These are phyloP conservation scores for Zapus hudsonius DNA, from an alignment of 2,113 vertebrate species.

Conservation along the genomic window DNA sequence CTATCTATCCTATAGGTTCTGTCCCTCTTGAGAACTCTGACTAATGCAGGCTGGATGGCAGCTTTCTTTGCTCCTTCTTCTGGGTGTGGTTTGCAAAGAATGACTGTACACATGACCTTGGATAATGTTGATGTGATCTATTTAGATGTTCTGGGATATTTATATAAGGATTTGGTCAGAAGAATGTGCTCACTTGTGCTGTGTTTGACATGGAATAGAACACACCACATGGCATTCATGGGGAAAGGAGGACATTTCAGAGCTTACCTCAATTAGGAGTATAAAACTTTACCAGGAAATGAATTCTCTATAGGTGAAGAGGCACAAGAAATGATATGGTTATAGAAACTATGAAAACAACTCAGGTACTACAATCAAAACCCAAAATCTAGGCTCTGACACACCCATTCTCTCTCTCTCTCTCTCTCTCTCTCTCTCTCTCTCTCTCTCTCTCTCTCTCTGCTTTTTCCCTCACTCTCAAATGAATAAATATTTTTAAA, in stretches of 20 bases:
- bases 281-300: background rate
- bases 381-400: background rate
- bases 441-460: too few relatives aligned
- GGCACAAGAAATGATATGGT: background rate
- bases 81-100: background rate
- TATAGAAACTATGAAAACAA: background rate
- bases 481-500: too few relatives aligned
- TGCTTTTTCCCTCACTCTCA: too few relatives aligned
- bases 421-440: too few relatives aligned
- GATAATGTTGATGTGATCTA: background rate
- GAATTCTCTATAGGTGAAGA: background rate
- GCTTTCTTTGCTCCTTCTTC: background rate
- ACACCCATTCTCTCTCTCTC: too few relatives aligned
- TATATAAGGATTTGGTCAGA: background rate
- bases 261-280: slow-evolving; percentile 1
- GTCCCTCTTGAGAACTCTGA: too few relatives aligned
- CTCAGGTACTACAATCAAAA: background rate
- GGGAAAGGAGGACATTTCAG: background rate
- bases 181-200: background rate
- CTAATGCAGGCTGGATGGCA: too few relatives aligned
- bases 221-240: background rate
- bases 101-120: background rate
- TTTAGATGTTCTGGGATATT: background rate
- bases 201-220: background rate
- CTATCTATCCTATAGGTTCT: too few relatives aligned